Percentiles rank a stretch among this genome's conserved stretches.
These are phyloP conservation scores for Glaucidium brasilianum DNA, from an alignment of 2,113 vertebrate genomes.

Conservation along the genomic window DNA sequence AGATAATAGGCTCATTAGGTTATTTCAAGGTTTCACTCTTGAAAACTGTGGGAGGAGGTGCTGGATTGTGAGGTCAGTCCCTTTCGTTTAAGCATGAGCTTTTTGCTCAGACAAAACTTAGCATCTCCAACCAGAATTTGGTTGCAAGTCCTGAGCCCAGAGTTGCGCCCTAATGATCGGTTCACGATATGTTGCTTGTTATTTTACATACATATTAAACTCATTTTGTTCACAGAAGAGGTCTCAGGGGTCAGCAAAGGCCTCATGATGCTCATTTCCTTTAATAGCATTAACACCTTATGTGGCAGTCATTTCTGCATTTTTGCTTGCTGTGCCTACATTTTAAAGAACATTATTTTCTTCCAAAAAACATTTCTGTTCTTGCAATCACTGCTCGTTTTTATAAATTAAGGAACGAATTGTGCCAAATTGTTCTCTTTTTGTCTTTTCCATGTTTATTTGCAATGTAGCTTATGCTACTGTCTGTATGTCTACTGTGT, in stretches of 20 bases:
- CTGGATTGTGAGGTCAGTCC: background rate
- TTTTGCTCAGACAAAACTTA: background rate
- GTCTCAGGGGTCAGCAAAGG: background rate
- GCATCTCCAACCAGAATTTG: background rate
- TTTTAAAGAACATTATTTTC: slow-evolving; percentile 45
- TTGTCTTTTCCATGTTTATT: slow-evolving; percentile 49
- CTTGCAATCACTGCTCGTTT: slow-evolving; percentile 49
- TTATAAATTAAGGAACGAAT: slow-evolving; percentile 69
- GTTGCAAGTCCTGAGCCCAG: background rate
- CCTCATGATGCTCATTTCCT: background rate
- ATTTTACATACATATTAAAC: background rate
- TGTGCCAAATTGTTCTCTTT: slow-evolving; percentile 63
- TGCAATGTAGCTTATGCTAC: slow-evolving; percentile 56
- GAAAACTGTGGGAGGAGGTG: background rate
- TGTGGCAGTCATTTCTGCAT: background rate
- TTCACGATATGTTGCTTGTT: background rate
- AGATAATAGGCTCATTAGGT: background rate
- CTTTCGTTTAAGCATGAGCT: background rate
- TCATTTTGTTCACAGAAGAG: background rate
- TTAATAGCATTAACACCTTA: background rate
- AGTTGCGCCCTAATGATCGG: background rate
- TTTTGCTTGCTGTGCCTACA: background rate
- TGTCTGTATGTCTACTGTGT: slow-evolving; percentile 36
- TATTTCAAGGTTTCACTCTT: too few species aligned
- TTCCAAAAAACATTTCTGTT: slow-evolving; percentile 38